These are phyloP conservation scores for Drosophila falleni DNA, from an alignment of 2,888 invertebrate genomes.

Conservation along the genomic window DNA sequence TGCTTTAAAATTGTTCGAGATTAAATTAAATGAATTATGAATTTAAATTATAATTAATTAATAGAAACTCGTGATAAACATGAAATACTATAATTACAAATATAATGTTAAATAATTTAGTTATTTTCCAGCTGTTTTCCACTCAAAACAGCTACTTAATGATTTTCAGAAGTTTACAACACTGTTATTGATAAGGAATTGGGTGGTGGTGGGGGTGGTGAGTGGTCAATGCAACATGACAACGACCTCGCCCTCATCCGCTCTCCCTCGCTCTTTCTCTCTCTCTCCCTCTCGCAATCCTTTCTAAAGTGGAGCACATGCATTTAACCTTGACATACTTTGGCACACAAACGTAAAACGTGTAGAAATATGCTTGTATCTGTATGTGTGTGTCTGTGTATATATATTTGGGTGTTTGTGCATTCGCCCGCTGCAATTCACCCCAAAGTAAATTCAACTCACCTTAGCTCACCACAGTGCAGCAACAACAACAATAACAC, in stretches of 20 bases:
- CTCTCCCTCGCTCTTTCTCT: background rate
- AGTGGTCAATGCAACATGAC: slow-evolving; percentile 41
- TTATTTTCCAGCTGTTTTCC: background rate
- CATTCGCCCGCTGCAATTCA: slow-evolving; percentile 36
- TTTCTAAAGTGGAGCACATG: slow-evolving; percentile 70
- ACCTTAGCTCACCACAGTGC: slow-evolving; percentile 37
- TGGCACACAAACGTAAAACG: slow-evolving; percentile 12
- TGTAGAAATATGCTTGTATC: background rate
- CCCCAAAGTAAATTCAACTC: slow-evolving; percentile 31
- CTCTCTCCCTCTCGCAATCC: slow-evolving; percentile 36
- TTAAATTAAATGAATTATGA: too few species aligned
- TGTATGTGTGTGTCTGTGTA: slow-evolving; percentile 7
- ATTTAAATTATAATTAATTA: too few species aligned
- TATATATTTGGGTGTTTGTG: slow-evolving; percentile 38
- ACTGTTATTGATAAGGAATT: background rate
- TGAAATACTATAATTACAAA: background rate
- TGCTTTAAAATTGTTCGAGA: too few species aligned
- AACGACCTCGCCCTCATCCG: slow-evolving; percentile 24
- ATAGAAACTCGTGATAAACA: background rate
- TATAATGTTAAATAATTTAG: background rate
- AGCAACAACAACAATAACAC: slow-evolving; percentile 22
- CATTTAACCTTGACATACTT: slow-evolving; percentile 77
- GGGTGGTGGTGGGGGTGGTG: background rate
- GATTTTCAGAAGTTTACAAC: background rate
- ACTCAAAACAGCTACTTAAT: background rate